Conservation (phyloP, 2,888 invertebrate genomes). For the Drosophila hamatofila region DNA sequence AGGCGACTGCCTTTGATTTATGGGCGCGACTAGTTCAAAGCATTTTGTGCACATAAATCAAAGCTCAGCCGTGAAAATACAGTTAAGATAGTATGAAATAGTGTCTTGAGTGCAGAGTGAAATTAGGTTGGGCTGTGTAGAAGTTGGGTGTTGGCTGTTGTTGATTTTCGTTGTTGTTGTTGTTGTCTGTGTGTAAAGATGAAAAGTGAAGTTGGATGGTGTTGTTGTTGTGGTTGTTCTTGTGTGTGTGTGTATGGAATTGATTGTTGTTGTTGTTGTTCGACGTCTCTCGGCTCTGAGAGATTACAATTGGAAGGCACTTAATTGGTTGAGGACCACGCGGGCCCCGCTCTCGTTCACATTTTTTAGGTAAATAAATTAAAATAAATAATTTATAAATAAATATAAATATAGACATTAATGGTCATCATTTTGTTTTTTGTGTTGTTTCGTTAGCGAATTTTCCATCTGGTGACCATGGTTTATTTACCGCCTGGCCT, state of each 20-base stretch:
- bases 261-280: slow-evolving; percentile 31
- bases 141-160: slow-evolving; percentile 48
- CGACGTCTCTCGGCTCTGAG: slow-evolving; percentile 51
- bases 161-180: slow-evolving; percentile 34
- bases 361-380: slow-evolving; percentile 80
- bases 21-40: slow-evolving; percentile 83
- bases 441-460: slow-evolving; percentile 40
- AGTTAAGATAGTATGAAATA: slow-evolving; percentile 30
- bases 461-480: slow-evolving; percentile 56
- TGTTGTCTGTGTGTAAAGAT: slow-evolving; percentile 47
- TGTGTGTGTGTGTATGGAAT: slow-evolving; percentile 35
- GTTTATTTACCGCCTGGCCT: slow-evolving; percentile 83
- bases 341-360: slow-evolving; percentile 65
- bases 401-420: slow-evolving; percentile 78
- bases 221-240: slow-evolving; percentile 37
- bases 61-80: slow-evolving; percentile 55
- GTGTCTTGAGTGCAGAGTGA: slow-evolving; percentile 37
- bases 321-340: slow-evolving; percentile 44
- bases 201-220: slow-evolving; percentile 56
- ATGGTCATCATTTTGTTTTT: slow-evolving; percentile 61
- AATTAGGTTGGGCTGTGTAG: slow-evolving; percentile 43
- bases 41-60: slow-evolving; percentile 74
- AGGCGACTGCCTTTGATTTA: slow-evolving; percentile 61
- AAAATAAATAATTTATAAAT: slow-evolving; percentile 84
- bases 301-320: slow-evolving; percentile 70